Evolutionary conservation across 2,888 invertebrate genomes (phyloP).

Genomic region (Sphecodes monilicornis): DNA sequence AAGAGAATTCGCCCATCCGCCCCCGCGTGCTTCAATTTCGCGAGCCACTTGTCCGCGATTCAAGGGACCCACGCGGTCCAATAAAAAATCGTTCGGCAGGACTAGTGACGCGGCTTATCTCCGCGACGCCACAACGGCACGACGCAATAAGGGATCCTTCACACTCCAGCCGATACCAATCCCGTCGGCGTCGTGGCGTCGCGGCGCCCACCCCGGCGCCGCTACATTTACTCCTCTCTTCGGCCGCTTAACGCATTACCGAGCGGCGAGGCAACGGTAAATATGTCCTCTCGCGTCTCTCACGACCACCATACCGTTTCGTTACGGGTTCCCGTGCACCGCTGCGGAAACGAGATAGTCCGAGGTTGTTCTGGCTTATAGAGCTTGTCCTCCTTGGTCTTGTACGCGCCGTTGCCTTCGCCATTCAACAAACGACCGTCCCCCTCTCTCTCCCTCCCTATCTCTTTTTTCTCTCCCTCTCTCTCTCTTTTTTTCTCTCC

Average conservation of each 20-base stretch:
- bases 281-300: slow-evolving; percentile 18
- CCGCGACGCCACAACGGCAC: slow-evolving; percentile 43
- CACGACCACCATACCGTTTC: slow-evolving; percentile 57
- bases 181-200: slow-evolving; percentile 41
- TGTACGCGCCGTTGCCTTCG: slow-evolving; percentile 28
- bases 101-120: neutral
- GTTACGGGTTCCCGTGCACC: slow-evolving; percentile 75
- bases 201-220: slow-evolving; percentile 36
- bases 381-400: neutral
- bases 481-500: too few species aligned
- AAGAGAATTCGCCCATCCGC: neutral
- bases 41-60: slow-evolving; percentile 4
- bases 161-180: slow-evolving; percentile 67
- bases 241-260: slow-evolving; percentile 67
- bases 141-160: slow-evolving; percentile 73
- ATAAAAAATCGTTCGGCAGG: neutral
- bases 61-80: neutral
- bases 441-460: neutral
- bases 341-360: slow-evolving; percentile 82
- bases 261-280: slow-evolving; percentile 11
- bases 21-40: neutral
- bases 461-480: too few species aligned
- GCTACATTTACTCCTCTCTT: slow-evolving; percentile 69
- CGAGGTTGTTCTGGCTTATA: slow-evolving; percentile 19
- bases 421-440: neutral